phyloP scores from a whole-genome alignment of 1,140 invertebrate genomes.

The Colletes latitarsis region DNA sequence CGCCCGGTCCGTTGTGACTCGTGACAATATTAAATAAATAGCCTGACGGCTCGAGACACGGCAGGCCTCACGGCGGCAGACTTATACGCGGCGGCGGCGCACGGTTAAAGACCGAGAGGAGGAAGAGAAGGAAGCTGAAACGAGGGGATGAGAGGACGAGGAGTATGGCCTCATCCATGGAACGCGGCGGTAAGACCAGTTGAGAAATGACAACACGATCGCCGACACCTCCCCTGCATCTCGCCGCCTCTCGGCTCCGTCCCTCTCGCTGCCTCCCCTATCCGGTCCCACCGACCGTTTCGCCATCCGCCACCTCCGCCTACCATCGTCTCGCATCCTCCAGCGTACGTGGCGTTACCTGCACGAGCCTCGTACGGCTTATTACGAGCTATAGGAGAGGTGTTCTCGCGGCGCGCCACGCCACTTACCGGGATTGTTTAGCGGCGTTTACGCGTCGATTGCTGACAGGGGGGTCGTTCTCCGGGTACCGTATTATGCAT shows the following conservation, averaged over 20 bases:
- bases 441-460: slow-evolving; percentile 69
- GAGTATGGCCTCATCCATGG: slow-evolving; percentile 42
- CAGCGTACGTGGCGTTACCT: slow-evolving; percentile 4
- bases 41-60: slow-evolving; percentile 53
- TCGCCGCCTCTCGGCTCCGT: background rate
- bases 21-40: slow-evolving; percentile 73
- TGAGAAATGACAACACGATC: slow-evolving; percentile 73
- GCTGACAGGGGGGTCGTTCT: slow-evolving; percentile 55
- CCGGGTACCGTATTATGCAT: slow-evolving; percentile 50
- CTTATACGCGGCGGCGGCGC: background rate
- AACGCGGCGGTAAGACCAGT: slow-evolving; percentile 57
- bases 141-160: slow-evolving; percentile 13
- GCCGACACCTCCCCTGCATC: slow-evolving; percentile 47
- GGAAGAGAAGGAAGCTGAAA: slow-evolving; percentile 10
- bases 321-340: background rate
- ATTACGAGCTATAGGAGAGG: slow-evolving; percentile 62
- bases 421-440: slow-evolving; percentile 71
- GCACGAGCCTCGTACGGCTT: slow-evolving; percentile 38
- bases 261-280: slow-evolving; percentile 4
- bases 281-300: slow-evolving; percentile 17
- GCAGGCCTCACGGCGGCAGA: slow-evolving; percentile 28
- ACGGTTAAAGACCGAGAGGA: background rate
- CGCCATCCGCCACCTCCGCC: slow-evolving; percentile 3
- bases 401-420: slow-evolving; percentile 57
- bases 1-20: slow-evolving; percentile 40